Percentiles rank a stretch among this genome's conserved stretches.
Conservation (phyloP, 2,888 invertebrate genomes). For the Merodon equestris region DNA sequence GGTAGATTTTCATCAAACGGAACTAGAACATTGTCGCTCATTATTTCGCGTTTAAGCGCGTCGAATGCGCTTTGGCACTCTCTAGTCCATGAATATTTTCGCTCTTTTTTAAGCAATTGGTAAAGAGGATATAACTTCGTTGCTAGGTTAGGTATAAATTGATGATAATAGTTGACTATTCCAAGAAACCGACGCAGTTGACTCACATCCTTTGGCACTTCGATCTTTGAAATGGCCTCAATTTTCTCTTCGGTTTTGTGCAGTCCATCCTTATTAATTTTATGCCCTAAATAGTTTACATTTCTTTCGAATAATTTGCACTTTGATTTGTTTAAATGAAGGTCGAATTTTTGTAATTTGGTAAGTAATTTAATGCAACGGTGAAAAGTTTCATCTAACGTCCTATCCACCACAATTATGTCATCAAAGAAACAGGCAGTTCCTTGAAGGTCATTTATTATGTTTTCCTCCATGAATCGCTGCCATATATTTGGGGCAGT, state of each 20-base stretch:
- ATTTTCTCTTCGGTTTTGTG: too few relatives aligned
- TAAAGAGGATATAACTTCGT: slow-evolving; percentile 2
- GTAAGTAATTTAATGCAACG: too few relatives aligned
- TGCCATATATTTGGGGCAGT: slow-evolving; percentile 30
- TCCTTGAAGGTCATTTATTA: slow-evolving; percentile 9
- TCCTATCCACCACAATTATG: slow-evolving; percentile 7
- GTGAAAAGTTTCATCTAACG: slow-evolving; percentile 13
- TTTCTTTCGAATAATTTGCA: not conserved
- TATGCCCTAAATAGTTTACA: slow-evolving; percentile 69
- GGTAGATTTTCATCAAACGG: not conserved
- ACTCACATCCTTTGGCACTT: slow-evolving; percentile 66
- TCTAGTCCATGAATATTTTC: too few relatives aligned
- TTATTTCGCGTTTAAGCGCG: too few relatives aligned
- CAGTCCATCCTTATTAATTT: too few relatives aligned
- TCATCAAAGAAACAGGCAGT: slow-evolving; percentile 33
- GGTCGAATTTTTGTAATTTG: slow-evolving; percentile 5
- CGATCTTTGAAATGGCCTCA: slow-evolving; percentile 60
- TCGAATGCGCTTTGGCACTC: too few relatives aligned
- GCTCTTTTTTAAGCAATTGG: too few relatives aligned
- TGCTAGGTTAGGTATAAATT: not conserved
- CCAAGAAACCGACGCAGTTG: not conserved
- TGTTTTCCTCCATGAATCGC: slow-evolving; percentile 30
- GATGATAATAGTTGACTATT: slow-evolving; percentile 3
- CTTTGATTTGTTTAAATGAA: slow-evolving; percentile 26
- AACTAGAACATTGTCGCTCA: too few relatives aligned